Evolutionary conservation across 2,797 vertebrate genomes (phyloP).

Genomic region (Botia kubotai): DNA sequence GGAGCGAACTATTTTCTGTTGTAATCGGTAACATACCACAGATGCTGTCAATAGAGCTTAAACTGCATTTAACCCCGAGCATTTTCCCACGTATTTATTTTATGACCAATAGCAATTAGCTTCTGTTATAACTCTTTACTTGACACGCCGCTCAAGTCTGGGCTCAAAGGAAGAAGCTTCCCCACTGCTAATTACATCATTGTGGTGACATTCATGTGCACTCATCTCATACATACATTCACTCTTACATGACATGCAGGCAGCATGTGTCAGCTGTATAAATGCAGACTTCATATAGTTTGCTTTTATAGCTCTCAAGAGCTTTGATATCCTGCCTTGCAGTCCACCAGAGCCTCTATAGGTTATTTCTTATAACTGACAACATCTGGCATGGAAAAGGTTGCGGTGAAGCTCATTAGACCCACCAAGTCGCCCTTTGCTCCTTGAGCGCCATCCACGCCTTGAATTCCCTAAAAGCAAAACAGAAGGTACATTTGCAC

Average conservation of each 20-base stretch:
- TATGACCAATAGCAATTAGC: neutral
- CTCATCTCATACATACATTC: too few relatives aligned
- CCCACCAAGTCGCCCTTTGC: constrained; percentile 88
- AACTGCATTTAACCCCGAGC: too few relatives aligned
- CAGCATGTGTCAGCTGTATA: constrained; percentile 13
- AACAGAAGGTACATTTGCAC: neutral
- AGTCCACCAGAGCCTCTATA: neutral
- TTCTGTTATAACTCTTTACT: too few relatives aligned
- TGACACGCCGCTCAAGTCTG: too few relatives aligned
- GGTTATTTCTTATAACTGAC: constrained; percentile 1
- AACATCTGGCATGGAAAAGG: constrained; percentile 1
- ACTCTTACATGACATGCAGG: neutral
- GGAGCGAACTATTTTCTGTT: neutral
- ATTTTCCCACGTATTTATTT: too few relatives aligned
- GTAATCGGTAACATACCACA: too few relatives aligned
- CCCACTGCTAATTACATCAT: neutral
- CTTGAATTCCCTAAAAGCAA: constrained; percentile 79
- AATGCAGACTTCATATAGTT: neutral
- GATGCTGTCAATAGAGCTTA: neutral
- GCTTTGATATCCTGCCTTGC: neutral
- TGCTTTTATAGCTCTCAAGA: neutral
- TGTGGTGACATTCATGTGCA: neutral
- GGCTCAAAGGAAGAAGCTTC: neutral
- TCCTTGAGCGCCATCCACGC: constrained; percentile 85
- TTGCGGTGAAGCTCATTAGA: constrained; percentile 15